Evolutionary conservation across 2,797 vertebrate species (phyloP).

Genomic region (Cottoperca gobio): DNA sequence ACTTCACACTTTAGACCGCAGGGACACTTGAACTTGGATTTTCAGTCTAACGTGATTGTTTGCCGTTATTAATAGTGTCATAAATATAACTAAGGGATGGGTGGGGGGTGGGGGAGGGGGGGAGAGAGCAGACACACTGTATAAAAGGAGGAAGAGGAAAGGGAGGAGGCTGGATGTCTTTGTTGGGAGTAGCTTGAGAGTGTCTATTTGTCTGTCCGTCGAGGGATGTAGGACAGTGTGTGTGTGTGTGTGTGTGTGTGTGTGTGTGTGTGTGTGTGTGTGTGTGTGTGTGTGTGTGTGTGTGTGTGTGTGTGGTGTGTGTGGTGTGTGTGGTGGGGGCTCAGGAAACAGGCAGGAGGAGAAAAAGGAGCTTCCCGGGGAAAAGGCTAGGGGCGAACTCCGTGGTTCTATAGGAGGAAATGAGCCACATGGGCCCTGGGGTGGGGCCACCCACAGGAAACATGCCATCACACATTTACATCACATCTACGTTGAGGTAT

Average conservation of each 20-base stretch:
- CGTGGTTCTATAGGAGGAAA: constrained; percentile 84
- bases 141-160: constrained; percentile 71
- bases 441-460: constrained; percentile 55
- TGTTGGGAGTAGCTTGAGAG: constrained; percentile 35
- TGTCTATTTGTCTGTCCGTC: no score
- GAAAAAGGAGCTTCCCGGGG: constrained; percentile 72
- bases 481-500: constrained; percentile 42
- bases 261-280: no score
- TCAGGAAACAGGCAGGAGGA: constrained; percentile 77
- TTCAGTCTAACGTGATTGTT: neutral
- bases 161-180: constrained; percentile 46
- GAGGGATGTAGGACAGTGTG: no score
- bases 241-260: no score
- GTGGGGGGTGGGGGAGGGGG: constrained; percentile 20
- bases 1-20: neutral
- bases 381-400: constrained; percentile 60
- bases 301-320: constrained; percentile 73
- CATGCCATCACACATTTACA: constrained; percentile 51
- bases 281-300: constrained; percentile 39
- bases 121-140: constrained; percentile 29
- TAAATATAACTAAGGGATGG: constrained; percentile 31
- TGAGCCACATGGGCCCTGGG: constrained; percentile 60
- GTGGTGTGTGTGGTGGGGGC: constrained; percentile 74
- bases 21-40: neutral
- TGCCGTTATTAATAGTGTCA: constrained; percentile 53